These are phyloP conservation scores for Eriocheir sinensis DNA, from an alignment of 1,140 invertebrate genomes.

Conservation along the genomic window DNA sequence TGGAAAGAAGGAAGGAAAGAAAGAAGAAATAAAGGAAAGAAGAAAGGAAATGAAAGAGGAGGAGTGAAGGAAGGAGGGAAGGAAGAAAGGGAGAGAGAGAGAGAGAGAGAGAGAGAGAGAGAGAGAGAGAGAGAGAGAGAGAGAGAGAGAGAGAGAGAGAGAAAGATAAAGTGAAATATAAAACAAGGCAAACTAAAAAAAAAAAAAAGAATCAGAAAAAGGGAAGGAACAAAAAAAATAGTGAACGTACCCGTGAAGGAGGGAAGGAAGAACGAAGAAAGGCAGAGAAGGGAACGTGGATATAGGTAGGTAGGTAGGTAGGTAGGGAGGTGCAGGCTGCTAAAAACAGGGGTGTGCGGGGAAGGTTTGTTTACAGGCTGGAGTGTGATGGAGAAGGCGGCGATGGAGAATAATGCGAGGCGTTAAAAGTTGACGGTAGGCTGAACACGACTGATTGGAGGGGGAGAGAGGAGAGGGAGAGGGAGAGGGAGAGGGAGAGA, in stretches of 20 bases:
- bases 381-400: neutral
- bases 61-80: neutral
- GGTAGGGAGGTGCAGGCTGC: neutral
- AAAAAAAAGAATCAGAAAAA: neutral
- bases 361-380: neutral
- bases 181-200: neutral
- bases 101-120: constrained; percentile 24
- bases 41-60: neutral
- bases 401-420: neutral
- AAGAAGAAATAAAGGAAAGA: no score
- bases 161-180: neutral
- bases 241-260: neutral
- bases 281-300: neutral
- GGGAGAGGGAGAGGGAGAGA: neutral
- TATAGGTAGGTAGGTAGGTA: neutral
- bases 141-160: neutral
- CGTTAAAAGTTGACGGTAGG: neutral
- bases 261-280: neutral
- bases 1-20: no score
- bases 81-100: constrained; percentile 16
- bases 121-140: neutral
- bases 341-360: neutral
- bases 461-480: neutral
- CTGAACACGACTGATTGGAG: neutral
- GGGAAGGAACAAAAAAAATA: neutral